Base-by-base conservation (phyloP, 2,113 vertebrate species). In the Oryctolagus cuniculus region DNA sequence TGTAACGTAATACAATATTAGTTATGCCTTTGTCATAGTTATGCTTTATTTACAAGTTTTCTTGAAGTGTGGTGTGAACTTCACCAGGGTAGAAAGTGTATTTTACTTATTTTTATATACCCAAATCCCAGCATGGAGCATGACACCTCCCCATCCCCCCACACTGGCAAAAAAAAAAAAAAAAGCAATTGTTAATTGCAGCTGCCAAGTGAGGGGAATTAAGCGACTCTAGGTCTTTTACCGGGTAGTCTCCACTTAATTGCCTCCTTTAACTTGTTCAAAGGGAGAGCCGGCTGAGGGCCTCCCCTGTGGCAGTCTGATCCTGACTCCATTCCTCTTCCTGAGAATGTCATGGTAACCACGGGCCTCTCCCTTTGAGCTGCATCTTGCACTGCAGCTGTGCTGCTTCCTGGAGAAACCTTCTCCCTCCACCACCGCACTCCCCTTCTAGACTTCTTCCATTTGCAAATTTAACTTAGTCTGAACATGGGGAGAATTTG, bases 321-420 rank as follows among this genome's bases (percentile, higher is more conserved):
- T 97, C 92, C 82, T 74, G 93, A 66, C 75, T 95, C 49, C 69
- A n/a, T 94, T 95, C 53, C 90, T 90, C 61, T 94, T 93, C 66
- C 78, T 69, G 95, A 90, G 75, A 96, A 75, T 96, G 96, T 96
- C 96, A 95, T 97, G 92, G 97, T 95, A 97, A 97, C 96, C 6
- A 34, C 66, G 88, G 95, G 64, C 92, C 75, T 92, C 58, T 95
- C 86, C 74, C 91, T 93, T 79, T 92, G 80, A 93, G 92, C 91
- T 81, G 73, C 77, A 61, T 78, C 64, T 89, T 82, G 44, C n/a
- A 36, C 53, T 89, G 79, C 95, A 96, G 72, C 93, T 96, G 53
- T 89, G 80, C 75, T 55, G 89, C 81, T 85, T 51, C 70, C 58
- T 87, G 44, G 31, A 86, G 74, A 93, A 81, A 73, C 21, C 36